phyloP scores from a whole-genome alignment of 2,888 invertebrate genomes.

The Thyatira batis region DNA sequence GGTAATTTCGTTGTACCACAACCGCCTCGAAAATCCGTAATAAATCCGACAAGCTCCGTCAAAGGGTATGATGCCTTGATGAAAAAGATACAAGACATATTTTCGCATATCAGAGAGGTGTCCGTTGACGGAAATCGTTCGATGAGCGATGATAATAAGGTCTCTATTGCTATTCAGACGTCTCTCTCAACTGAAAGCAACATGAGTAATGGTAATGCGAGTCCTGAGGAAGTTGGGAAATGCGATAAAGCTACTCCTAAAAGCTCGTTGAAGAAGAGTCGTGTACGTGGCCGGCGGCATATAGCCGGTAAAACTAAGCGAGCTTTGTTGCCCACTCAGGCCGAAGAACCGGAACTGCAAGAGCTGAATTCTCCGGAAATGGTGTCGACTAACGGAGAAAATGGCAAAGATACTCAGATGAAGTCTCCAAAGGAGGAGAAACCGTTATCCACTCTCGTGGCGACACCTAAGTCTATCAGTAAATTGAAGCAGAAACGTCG shows the following conservation, averaged over 20 bases:
- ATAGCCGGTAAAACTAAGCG: conserved; percentile 71
- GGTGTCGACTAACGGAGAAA: conserved; percentile 67
- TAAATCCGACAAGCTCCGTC: conserved; percentile 64
- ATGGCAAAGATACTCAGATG: conserved; percentile 52
- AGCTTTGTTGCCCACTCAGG: conserved; percentile 68
- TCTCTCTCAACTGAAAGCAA: conserved; percentile 52
- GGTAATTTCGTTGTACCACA: conserved; percentile 77
- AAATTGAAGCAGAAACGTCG: conserved; percentile 71
- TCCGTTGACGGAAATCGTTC: conserved; percentile 58
- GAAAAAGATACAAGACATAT: conserved; percentile 73
- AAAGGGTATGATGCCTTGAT: conserved; percentile 72
- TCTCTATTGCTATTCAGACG: conserved; percentile 70
- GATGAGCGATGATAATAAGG: conserved; percentile 65
- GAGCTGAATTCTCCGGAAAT: conserved; percentile 78
- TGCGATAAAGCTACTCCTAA: conserved; percentile 77
- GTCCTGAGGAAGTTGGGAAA: conserved; percentile 68
- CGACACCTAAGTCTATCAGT: conserved; percentile 70
- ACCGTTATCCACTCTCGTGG: conserved; percentile 53
- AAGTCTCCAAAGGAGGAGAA: conserved; percentile 72
- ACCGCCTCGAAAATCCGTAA: conserved; percentile 70
- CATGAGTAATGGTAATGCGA: conserved; percentile 70
- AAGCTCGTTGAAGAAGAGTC: conserved; percentile 74
- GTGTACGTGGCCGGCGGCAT: conserved; percentile 70
- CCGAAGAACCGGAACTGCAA: conserved; percentile 71
- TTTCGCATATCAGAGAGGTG: conserved; percentile 63